phyloP scores from a whole-genome alignment of 1,140 invertebrate genomes.

The Pogonomyrmex barbatus region DNA sequence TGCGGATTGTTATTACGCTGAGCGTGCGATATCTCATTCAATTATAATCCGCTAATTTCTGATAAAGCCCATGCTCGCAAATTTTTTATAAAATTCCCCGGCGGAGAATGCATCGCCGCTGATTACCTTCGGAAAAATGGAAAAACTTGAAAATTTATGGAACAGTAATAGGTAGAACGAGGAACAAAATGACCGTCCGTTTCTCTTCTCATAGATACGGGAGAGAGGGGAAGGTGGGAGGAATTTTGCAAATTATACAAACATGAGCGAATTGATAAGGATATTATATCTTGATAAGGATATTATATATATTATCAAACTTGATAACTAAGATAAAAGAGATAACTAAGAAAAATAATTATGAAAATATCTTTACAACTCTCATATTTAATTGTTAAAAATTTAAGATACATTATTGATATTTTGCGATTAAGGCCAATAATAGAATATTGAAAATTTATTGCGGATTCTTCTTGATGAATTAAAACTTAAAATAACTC shows the following conservation, averaged over 20 bases:
- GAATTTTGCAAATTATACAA: slow-evolving; percentile 9
- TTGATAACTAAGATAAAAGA: too few relatives aligned
- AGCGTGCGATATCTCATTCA: not conserved
- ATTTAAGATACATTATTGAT: not conserved
- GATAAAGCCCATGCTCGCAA: not conserved
- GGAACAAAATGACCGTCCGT: not conserved
- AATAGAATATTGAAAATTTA: slow-evolving; percentile 13
- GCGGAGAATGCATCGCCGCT: not conserved
- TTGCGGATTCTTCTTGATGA: not conserved
- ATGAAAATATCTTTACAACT: not conserved
- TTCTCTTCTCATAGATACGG: not conserved
- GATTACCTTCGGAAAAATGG: not conserved
- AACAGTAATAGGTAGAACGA: not conserved
- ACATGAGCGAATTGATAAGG: not conserved
- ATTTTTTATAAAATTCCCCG: slow-evolving; percentile 6
- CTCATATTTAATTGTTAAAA: not conserved
- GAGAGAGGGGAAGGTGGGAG: not conserved
- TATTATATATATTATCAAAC: too few relatives aligned
- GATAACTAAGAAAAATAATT: not conserved
- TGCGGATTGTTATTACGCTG: not conserved
- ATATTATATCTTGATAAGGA: too few relatives aligned
- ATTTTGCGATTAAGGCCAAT: not conserved
- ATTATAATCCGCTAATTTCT: not conserved
- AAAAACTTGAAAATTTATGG: slow-evolving; percentile 11
- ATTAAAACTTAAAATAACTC: not conserved